These are phyloP conservation scores for Elysia crispata DNA, from an alignment of 2,888 invertebrate species.

Conservation along the genomic window DNA sequence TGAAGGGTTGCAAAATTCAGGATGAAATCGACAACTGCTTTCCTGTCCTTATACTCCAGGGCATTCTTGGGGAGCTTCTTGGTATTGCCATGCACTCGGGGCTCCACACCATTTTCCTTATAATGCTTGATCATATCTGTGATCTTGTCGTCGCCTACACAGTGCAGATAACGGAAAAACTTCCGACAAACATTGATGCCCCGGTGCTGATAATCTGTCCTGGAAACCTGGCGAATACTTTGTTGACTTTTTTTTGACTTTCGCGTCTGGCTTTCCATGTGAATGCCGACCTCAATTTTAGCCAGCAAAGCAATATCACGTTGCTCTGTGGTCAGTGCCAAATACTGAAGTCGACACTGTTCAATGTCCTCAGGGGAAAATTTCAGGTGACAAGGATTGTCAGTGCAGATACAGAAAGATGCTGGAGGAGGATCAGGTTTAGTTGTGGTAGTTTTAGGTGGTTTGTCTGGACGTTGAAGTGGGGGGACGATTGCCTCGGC, in stretches of 20 bases:
- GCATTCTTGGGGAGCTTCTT: conserved; percentile 11
- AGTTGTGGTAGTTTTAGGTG: too few relatives aligned
- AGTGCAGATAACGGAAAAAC: conserved; percentile 14
- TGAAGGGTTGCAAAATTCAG: conserved; percentile 46
- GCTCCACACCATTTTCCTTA: conserved; percentile 36
- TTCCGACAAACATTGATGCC: conserved; percentile 16
- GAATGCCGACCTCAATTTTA: conserved; percentile 13
- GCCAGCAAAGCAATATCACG: conserved; percentile 30
- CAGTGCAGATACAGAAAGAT: background rate
- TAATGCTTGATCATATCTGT: conserved; percentile 31
- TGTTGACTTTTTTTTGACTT: too few relatives aligned
- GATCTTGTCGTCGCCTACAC: conserved; percentile 20
- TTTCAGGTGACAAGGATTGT: background rate
- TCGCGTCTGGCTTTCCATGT: background rate
- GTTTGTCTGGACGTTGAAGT: too few relatives aligned
- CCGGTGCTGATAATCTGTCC: conserved; percentile 15
- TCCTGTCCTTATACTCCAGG: conserved; percentile 38
- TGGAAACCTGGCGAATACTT: background rate
- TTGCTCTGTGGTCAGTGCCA: background rate
- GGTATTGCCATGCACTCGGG: conserved; percentile 14
- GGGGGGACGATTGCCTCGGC: too few relatives aligned
- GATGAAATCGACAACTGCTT: conserved; percentile 42
- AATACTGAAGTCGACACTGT: background rate
- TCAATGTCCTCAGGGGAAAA: conserved; percentile 5
- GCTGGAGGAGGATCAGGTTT: background rate